Percentiles rank a stretch among this genome's conserved stretches.
Conservation (phyloP, 2,797 vertebrate genomes). For the Poeciliopsis presidionis region DNA sequence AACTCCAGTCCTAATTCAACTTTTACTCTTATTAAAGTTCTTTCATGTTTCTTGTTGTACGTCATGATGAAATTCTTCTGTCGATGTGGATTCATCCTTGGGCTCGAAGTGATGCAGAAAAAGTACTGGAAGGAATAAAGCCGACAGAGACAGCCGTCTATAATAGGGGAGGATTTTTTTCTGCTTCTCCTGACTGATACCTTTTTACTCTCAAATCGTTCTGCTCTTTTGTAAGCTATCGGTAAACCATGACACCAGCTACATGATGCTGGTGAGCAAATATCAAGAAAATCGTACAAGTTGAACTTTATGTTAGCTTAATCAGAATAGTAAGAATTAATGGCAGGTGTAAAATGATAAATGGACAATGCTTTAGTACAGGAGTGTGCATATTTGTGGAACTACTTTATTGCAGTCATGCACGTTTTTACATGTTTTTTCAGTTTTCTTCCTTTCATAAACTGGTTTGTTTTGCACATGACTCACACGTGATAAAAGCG, state of each 20-base stretch:
- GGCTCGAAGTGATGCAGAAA: neutral
- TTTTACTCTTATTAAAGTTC: neutral
- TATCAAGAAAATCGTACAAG: neutral
- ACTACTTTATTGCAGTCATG: neutral
- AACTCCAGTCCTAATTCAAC: neutral
- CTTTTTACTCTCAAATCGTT: neutral
- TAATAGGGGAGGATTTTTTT: neutral
- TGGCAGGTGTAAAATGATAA: neutral
- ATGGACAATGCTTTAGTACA: neutral
- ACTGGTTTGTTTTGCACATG: neutral
- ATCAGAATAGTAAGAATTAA: neutral
- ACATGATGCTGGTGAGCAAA: neutral
- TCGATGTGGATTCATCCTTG: neutral
- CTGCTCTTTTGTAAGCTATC: neutral
- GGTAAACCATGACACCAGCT: neutral
- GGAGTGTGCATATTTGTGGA: neutral
- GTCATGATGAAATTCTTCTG: neutral
- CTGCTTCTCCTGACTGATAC: neutral
- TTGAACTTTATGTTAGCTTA: neutral
- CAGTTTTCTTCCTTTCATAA: neutral
- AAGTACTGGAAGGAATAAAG: neutral
- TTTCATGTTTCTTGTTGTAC: neutral
- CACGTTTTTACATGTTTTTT: neutral
- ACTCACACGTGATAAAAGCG: neutral
- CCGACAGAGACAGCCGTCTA: neutral